Evolutionary conservation across 2,113 vertebrate species (phyloP), one percentile per base, ranked within the genome.

Genomic region (Tauraco erythrolophus): DNA sequence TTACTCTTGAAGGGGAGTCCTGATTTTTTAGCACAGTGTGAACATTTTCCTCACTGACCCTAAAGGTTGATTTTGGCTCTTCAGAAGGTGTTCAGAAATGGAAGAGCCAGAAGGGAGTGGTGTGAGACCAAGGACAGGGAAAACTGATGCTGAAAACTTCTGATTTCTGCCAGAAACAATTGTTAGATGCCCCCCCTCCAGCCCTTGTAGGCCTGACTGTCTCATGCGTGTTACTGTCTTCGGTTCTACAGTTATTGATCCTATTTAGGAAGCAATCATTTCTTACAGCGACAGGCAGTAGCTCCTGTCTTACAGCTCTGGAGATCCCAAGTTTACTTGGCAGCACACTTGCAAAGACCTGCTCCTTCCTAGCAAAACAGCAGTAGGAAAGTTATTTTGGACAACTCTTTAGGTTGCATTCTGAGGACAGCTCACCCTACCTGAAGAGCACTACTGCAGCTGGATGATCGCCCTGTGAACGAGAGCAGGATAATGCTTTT

Each of bases 181-280:
- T 25, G 12, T 22, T 5, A 23, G n/a, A 15, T n/a, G n/a, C n/a
- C n/a, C n/a, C 8, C 13, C 19, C 15, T 4, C 39, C 22, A 19
- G 10, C 19, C 75, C 88, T 9, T 11, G 9, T 5, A 46, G 31
- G 10, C 33, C 45, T 31, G 50, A 19, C 3, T 37, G 24, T 23
- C 5, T 24, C 15, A 27, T 39, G 70, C 16, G 1, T 0, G 0
- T 37, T 25, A 5, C 3, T 3, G 27, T 11, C 25, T 56, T 5
- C 58, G 56, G 53, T 13, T 43, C 31, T n/a, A 7, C 43, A 28
- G 45, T 1, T 66, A 10, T 4, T 22, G 41, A 1, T n/a, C 17
- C 19, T 19, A 15, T 19, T n/a, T 35, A 9, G 54, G 39, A n/a
- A 61, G 62, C 54, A 33, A 2, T 37, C 66, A 37, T 65, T 65